A percentile compares a stretch with the other conserved stretches of the same genome.
phyloP scores from a whole-genome alignment of 1,140 invertebrate species.

The Leguminivora glycinivorella region DNA sequence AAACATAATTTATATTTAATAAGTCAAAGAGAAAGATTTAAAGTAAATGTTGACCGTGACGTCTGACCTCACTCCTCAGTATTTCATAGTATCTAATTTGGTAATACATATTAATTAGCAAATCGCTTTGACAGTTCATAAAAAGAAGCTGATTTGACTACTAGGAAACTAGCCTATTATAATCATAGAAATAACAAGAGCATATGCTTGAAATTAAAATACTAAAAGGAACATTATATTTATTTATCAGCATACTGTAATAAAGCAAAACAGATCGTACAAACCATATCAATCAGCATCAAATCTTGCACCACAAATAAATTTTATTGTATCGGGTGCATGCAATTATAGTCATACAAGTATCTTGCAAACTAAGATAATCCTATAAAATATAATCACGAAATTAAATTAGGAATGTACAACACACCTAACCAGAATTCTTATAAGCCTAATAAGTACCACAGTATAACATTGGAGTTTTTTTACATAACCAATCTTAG shows the following conservation, averaged over 20 bases:
- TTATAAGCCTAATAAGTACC: slow-evolving; percentile 25
- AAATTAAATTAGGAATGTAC: slow-evolving; percentile 58
- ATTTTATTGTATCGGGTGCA: neutral
- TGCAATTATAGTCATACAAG: neutral
- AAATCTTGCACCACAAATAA: neutral
- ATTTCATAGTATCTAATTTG: no score
- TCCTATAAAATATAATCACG: slow-evolving; percentile 13
- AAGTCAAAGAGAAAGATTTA: no score
- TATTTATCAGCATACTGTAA: neutral
- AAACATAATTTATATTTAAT: no score
- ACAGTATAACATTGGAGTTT: slow-evolving; percentile 10
- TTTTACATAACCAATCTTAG: neutral
- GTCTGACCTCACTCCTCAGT: no score
- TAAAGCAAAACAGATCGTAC: neutral
- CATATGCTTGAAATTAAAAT: neutral
- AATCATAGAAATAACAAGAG: neutral
- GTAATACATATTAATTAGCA: no score
- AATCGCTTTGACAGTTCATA: no score
- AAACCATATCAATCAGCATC: neutral
- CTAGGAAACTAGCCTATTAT: no score
- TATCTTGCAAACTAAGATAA: slow-evolving; percentile 4
- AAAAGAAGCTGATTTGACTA: no score
- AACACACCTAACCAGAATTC: slow-evolving; percentile 51
- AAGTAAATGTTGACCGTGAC: no score
- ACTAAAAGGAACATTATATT: neutral